Percentiles rank a stretch among this genome's conserved stretches.
Conservation (phyloP, 1,140 invertebrate species). For the Drosophila ogumai region DNA sequence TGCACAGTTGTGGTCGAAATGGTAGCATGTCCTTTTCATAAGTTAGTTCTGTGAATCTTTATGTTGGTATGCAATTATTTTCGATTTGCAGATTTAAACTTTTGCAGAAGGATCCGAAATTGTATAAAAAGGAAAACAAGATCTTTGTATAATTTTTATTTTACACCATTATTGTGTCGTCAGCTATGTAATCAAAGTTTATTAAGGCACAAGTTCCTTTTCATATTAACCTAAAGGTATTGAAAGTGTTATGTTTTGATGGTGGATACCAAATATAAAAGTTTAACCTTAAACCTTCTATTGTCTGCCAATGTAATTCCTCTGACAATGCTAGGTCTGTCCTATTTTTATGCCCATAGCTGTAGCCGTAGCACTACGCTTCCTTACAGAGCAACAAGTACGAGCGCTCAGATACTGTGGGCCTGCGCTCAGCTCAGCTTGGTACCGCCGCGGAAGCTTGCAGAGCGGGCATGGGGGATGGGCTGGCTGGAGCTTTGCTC, state of each 20-base stretch:
- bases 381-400: slow-evolving; percentile 61
- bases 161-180: too few species aligned
- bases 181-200: too few species aligned
- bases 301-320: neutral
- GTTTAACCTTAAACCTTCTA: neutral
- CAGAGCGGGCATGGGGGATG: slow-evolving; percentile 2
- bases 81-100: neutral
- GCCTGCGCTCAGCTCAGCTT: slow-evolving; percentile 39
- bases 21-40: neutral
- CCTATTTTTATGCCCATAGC: neutral
- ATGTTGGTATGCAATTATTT: too few species aligned
- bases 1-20: neutral
- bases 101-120: too few species aligned
- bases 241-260: neutral
- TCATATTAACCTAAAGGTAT: neutral
- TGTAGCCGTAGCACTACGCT: slow-evolving; percentile 1
- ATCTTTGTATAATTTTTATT: too few species aligned
- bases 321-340: neutral
- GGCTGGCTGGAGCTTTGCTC: slow-evolving; percentile 33
- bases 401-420: slow-evolving; percentile 45
- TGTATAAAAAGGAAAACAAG: too few species aligned
- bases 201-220: neutral
- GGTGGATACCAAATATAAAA: neutral
- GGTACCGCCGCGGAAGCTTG: slow-evolving; percentile 24
- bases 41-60: too few species aligned